Evolutionary conservation across 2,797 vertebrate species (phyloP).

Genomic region (Tapera naevia): DNA sequence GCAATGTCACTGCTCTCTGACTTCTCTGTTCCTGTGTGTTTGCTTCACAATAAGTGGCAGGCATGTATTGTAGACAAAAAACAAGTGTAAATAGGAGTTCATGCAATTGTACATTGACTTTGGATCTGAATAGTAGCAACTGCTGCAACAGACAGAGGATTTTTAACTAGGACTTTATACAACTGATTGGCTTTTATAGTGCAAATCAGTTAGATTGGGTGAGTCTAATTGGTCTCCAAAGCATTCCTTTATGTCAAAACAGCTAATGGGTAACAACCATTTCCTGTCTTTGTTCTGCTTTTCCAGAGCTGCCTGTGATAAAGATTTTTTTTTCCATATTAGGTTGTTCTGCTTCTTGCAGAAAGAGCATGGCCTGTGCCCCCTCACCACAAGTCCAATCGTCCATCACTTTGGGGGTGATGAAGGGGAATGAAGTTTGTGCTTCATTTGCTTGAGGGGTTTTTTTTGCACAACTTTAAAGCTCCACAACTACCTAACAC

Average conservation of each 20-base stretch:
- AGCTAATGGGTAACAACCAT: not conserved
- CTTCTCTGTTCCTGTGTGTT: not conserved
- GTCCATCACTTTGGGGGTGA: not conserved
- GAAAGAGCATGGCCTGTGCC: not conserved
- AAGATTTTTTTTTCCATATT: not conserved
- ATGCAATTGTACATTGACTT: not conserved
- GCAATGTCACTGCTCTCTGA: not conserved
- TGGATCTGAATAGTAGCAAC: not conserved
- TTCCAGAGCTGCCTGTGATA: not conserved
- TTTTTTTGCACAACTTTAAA: not conserved
- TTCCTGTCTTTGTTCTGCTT: not conserved
- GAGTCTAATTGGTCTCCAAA: constrained; percentile 13
- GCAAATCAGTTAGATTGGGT: not conserved
- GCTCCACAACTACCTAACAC: fast-evolving
- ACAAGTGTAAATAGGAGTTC: not conserved
- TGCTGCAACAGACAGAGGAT: fast-evolving
- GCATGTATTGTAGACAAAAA: not conserved
- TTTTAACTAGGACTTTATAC: not conserved
- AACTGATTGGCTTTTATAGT: not conserved
- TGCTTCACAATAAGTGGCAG: not conserved
- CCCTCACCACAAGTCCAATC: not conserved
- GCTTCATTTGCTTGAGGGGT: not conserved
- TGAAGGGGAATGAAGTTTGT: not conserved
- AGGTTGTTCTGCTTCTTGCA: not conserved
- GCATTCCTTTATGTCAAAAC: not conserved